Evolutionary conservation across 1,140 invertebrate genomes (phyloP), one percentile per base, ranked within the genome.

Genomic region (Parapsyche elsis): DNA sequence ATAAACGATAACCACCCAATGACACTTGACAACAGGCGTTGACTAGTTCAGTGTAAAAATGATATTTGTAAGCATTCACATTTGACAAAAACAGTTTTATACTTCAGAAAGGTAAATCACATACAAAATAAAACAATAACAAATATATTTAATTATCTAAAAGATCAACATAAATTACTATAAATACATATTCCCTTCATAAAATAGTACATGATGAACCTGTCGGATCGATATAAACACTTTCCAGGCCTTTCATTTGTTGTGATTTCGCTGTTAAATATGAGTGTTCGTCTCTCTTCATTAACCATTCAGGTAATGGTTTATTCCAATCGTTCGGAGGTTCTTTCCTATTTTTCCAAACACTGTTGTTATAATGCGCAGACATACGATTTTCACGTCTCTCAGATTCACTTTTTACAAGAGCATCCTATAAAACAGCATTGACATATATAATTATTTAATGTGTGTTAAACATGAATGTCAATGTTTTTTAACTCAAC

Each of bases 271-370:
- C 12, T 81, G 90, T 88, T 71, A 96, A 88, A 87, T 91, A 95
- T 10, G 92, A 91, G 78, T 91, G 89, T 83, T 93, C 88, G 81
- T 93, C 91, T 84, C 91, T 88, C 83, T 95, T 91, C 21, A 87
- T 84, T 85, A 95, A 88, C 91, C 92, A 93, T 23, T 94, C 91
- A 5, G 95, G 95, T 80, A 97, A 86, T 4, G 94, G 94, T 78
- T 89, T 90, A 81, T 92, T 91, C 95, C 95, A 97, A 85, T 96
- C 92, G 79, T 87, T 85, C 5, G 95, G 95, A 7, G 95, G 95
- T 76, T 88, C 83, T n/a, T 90, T 88, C 70, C 96, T 89, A 84
- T 92, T 93, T 83, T 92, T 88, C 96, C 96, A 97, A 16, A 93
- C 90, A 85, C 94, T 89, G 87, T 97, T 97, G 14, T 84, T 84